These are phyloP conservation scores for Quadriops clusia DNA, from an alignment of 2,888 invertebrate species.

Conservation along the genomic window DNA sequence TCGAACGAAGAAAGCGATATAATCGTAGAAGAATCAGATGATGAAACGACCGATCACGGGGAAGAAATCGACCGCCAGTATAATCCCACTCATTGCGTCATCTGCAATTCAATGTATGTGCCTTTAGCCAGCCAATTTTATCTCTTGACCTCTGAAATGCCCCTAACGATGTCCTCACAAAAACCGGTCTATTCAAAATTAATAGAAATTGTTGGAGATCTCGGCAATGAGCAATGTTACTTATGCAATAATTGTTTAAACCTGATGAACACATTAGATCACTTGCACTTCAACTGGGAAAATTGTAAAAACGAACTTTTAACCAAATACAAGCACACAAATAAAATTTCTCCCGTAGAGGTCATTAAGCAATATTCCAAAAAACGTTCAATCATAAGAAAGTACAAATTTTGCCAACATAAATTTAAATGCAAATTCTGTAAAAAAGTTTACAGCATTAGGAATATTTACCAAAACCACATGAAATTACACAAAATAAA, in stretches of 20 bases:
- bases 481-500: constrained; percentile 24
- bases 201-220: constrained; percentile 22
- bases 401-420: constrained; percentile 16
- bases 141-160: constrained; percentile 28
- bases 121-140: constrained; percentile 32
- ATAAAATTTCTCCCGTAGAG: constrained; percentile 1
- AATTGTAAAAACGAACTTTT: constrained; percentile 26
- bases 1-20: constrained; percentile 35
- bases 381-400: constrained; percentile 7
- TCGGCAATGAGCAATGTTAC: constrained; percentile 22
- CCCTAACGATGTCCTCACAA: constrained; percentile 33
- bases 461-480: constrained; percentile 25
- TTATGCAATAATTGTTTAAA: constrained; percentile 34
- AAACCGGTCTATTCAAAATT: constrained; percentile 29
- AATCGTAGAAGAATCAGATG: constrained; percentile 34
- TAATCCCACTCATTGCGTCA: constrained; percentile 27
- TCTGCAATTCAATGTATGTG: constrained; percentile 30
- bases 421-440: constrained; percentile 29
- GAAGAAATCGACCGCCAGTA: constrained; percentile 23
- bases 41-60: constrained; percentile 26
- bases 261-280: constrained; percentile 34
- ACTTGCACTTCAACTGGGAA: constrained; percentile 31
- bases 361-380: constrained; percentile 2
- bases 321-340: constrained; percentile 26
- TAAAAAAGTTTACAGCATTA: constrained; percentile 25